Conservation (phyloP, 2,888 invertebrate species). For the Melipona beecheii region DNA sequence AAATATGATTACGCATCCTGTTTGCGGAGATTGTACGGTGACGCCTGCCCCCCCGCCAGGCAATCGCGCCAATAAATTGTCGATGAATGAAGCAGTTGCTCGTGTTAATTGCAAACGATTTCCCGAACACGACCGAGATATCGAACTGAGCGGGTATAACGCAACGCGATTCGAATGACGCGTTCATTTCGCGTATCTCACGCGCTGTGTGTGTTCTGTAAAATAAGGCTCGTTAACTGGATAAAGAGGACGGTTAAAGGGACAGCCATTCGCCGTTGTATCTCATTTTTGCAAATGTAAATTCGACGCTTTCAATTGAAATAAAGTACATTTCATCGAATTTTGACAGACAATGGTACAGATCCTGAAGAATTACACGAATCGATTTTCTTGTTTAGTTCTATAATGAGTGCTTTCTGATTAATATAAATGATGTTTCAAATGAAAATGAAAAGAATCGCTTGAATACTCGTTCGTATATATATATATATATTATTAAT, state of each 20-base stretch:
- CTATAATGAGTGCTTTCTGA: too few species aligned
- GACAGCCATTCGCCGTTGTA: too few species aligned
- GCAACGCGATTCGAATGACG: neutral
- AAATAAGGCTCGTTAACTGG: too few species aligned
- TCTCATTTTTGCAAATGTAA: neutral
- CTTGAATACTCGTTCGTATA: neutral
- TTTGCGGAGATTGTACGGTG: constrained; percentile 27
- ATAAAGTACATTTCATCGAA: too few species aligned
- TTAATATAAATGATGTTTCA: neutral
- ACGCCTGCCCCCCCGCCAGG: neutral
- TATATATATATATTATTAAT: neutral
- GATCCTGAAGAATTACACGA: neutral
- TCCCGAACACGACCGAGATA: neutral
- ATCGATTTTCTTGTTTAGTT: too few species aligned
- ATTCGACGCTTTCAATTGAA: neutral
- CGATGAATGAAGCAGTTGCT: constrained; percentile 16
- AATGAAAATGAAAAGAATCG: neutral
- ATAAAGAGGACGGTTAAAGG: too few species aligned
- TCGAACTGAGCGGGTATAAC: neutral
- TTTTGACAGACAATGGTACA: neutral
- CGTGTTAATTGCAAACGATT: constrained; percentile 29
- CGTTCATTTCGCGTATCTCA: neutral
- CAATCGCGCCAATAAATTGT: constrained; percentile 24
- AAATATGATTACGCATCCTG: constrained; percentile 37
- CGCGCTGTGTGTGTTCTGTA: too few species aligned